These are phyloP conservation scores for Phortica variegata DNA, from an alignment of 1,140 invertebrate genomes.

Conservation along the genomic window DNA sequence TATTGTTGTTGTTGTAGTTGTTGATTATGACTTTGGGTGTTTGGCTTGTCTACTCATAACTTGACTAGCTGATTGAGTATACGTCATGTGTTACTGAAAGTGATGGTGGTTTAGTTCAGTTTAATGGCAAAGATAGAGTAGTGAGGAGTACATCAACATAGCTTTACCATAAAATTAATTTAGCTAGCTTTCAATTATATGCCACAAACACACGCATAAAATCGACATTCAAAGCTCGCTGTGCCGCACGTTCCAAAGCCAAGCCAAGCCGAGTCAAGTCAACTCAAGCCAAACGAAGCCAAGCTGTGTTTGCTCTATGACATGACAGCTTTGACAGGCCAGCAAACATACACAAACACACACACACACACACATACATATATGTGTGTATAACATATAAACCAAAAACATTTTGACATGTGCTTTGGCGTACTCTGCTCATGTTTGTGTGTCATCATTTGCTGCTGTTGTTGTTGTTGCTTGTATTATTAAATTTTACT, in stretches of 20 bases:
- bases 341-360: too few species aligned
- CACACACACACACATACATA: too few species aligned
- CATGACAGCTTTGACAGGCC: conserved; percentile 48
- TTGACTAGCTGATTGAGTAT: too few species aligned
- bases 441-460: conserved; percentile 52
- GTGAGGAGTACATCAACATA: too few species aligned
- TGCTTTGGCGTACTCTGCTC: conserved; percentile 32
- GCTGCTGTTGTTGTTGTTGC: conserved; percentile 34
- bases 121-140: too few species aligned
- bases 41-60: conserved; percentile 43
- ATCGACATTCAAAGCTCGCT: conserved; percentile 13
- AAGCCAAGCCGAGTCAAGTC: neutral
- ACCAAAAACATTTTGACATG: conserved; percentile 52
- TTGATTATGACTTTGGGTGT: conserved; percentile 28
- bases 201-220: conserved; percentile 49
- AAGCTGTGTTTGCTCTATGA: conserved; percentile 20
- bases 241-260: too few species aligned
- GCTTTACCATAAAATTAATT: conserved; percentile 42
- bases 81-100: too few species aligned
- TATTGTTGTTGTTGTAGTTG: conserved; percentile 5
- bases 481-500: conserved; percentile 55
- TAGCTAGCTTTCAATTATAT: conserved; percentile 54
- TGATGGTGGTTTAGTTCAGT: too few species aligned
- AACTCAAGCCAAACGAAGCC: conserved; percentile 3
- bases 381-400: too few species aligned